Conservation (phyloP, 2,797 vertebrate species). For the Dryobates pubescens region DNA sequence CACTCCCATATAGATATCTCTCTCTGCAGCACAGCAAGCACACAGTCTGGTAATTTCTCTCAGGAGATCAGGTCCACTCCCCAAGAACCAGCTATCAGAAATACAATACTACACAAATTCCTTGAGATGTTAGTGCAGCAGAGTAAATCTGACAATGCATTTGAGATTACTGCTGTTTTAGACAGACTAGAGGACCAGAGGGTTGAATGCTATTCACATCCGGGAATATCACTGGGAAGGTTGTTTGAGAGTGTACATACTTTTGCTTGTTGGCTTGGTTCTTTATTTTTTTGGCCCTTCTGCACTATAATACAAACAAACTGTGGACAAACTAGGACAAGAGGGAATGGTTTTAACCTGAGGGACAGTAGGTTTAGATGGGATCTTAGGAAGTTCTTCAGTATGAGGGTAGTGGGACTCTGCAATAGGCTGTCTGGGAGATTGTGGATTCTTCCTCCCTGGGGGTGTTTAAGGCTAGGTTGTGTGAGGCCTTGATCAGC, state of each 20-base stretch:
- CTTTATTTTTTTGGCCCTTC: not conserved
- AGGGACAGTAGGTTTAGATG: not conserved
- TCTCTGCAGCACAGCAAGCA: not conserved
- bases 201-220: not conserved
- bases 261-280: conserved; percentile 7
- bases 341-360: not conserved
- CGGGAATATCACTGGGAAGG: not conserved
- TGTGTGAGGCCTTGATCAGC: too few relatives aligned
- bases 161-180: not conserved
- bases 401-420: too few relatives aligned
- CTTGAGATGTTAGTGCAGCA: not conserved
- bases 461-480: too few relatives aligned
- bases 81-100: conserved; percentile 13
- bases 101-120: not conserved
- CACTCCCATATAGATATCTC: not conserved
- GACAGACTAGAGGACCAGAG: not conserved
- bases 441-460: too few relatives aligned
- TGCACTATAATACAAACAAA: not conserved
- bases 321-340: not conserved
- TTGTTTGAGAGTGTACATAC: not conserved
- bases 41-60: not conserved
- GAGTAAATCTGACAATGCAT: not conserved
- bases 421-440: too few relatives aligned
- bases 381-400: too few relatives aligned
- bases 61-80: not conserved